Evolutionary conservation across 2,113 vertebrate species (phyloP), one percentile per base, ranked within the genome.

Genomic region (Solea solea): DNA sequence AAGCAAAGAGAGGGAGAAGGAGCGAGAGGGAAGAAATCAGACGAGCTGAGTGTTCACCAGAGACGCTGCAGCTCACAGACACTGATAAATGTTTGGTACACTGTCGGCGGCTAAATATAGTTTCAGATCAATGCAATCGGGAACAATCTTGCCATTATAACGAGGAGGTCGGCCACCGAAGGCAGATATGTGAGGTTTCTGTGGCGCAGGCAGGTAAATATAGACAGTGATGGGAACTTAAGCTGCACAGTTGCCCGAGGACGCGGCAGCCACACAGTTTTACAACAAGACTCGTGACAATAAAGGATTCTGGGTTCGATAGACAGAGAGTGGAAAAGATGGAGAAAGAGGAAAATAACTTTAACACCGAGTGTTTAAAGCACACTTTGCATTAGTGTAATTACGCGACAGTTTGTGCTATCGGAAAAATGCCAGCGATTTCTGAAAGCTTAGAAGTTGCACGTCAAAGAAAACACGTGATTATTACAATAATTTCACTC

Each of bases 111-210:
- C 90, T 86, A 87, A 88, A 89, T 77, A 85, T 89, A 91, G 86
- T 73, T 50, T 69, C 65, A 64, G 82, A 91, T 91, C 85, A 82
- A 88, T 90, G 82, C 74, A 77, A 83, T 76, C 72, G 68, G 79
- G 28, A 89, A 78, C 69, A 58, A 84, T 83, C 79, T 76, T 21
- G 49, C 70, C 68, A 49, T 80, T 78, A 72, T 63, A 58, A 70
- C 52, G 7, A 82, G 76, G 61, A 25, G 74, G 54, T 74, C 62
- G 42, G 52, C 68, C 0, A 27, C 56, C 51, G 73, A 57, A 64
- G 69, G 64, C 42, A 78, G 75, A 86, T 65, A 77, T 84, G 73
- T 66, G 46, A 80, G 68, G 63, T 62, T 46, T 70, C 72, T 71
- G 69, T 72, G 44, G 59, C 46, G 42, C 74, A 68, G 69, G 53